phyloP scores from a whole-genome alignment of 1,140 invertebrate genomes.

The Papilio polyxenes region DNA sequence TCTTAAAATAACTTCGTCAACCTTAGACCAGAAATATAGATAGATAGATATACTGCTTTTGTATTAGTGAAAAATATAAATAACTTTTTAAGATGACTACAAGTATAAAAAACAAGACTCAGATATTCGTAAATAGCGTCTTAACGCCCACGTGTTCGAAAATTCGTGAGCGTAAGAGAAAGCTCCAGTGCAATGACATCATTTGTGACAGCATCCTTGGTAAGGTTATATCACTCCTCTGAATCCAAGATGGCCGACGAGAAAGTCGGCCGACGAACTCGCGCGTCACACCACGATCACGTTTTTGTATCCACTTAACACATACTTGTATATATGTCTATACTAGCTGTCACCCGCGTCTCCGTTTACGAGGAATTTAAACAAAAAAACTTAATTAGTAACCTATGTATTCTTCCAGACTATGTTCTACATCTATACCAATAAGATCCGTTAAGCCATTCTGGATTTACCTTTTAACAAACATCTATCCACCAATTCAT shows the following conservation, averaged over 20 bases:
- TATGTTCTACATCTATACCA: too few relatives aligned
- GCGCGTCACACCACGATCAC: conserved; percentile 42
- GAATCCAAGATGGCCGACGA: conserved; percentile 48
- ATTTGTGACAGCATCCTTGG: conserved; percentile 54
- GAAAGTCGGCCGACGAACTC: conserved; percentile 64
- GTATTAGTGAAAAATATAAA: too few relatives aligned
- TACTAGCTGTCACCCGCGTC: background rate
- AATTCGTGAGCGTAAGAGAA: conserved; percentile 27
- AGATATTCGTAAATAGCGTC: background rate
- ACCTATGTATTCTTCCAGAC: too few relatives aligned
- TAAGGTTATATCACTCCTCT: conserved; percentile 53
- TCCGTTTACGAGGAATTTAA: too few relatives aligned
- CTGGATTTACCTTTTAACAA: too few relatives aligned
- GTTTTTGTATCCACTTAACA: conserved; percentile 1
- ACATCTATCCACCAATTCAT: too few relatives aligned
- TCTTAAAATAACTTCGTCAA: too few relatives aligned
- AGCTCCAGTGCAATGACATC: conserved; percentile 52
- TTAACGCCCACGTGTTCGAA: conserved; percentile 32
- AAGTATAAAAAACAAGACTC: background rate
- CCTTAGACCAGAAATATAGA: too few relatives aligned
- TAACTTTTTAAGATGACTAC: background rate
- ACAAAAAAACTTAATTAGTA: too few relatives aligned
- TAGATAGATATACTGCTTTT: too few relatives aligned
- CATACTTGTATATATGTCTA: conserved; percentile 34
- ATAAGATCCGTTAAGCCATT: too few relatives aligned